These are phyloP conservation scores for Actinemys pallida DNA, from an alignment of 2,113 vertebrate genomes.

Conservation along the genomic window DNA sequence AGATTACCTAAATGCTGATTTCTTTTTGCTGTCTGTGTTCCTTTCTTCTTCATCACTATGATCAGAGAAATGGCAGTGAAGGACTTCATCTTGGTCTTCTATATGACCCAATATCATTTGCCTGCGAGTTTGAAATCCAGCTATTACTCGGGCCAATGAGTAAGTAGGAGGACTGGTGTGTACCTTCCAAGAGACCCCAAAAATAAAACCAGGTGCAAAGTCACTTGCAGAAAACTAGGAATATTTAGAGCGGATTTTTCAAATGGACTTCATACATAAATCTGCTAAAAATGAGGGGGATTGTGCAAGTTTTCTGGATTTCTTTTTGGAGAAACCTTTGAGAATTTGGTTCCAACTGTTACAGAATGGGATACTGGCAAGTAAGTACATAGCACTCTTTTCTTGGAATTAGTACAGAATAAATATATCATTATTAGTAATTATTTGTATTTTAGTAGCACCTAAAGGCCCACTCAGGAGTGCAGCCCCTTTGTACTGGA, in stretches of 20 bases:
- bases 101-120: conserved; percentile 85
- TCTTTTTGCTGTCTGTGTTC: conserved; percentile 55
- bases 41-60: conserved; percentile 76
- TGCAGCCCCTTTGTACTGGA: not conserved
- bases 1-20: conserved; percentile 76
- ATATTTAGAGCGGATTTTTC: not conserved
- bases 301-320: not conserved
- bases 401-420: not conserved
- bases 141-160: conserved; percentile 85
- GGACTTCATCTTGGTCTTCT: conserved; percentile 89
- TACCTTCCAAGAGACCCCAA: conserved; percentile 75
- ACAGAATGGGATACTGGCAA: not conserved
- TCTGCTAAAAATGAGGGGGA: not conserved
- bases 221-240: not conserved
- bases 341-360: not conserved
- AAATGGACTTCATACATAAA: not conserved
- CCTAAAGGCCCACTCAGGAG: not conserved
- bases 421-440: not conserved
- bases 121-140: conserved; percentile 85
- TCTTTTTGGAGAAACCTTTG: not conserved
- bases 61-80: conserved; percentile 80
- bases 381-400: not conserved
- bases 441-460: not conserved
- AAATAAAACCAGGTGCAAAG: not conserved
- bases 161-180: conserved; percentile 80